Conservation (phyloP, 2,888 invertebrate species). For the Drepana falcataria region DNA sequence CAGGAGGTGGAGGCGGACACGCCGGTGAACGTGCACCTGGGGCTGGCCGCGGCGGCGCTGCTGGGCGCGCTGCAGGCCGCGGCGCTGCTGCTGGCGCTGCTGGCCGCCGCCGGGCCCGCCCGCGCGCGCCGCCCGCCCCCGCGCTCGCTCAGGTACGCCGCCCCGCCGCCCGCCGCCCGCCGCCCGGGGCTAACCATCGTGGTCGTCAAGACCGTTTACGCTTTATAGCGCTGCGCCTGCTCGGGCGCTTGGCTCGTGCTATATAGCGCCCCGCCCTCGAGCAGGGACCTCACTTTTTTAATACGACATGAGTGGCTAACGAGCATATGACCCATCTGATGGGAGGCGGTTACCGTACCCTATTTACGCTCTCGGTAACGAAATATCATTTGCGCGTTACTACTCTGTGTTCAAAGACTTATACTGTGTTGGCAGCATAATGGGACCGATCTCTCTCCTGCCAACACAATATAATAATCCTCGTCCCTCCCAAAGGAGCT, state of each 20-base stretch:
- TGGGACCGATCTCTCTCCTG: too few species aligned
- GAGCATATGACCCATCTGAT: too few species aligned
- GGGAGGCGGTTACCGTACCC: too few species aligned
- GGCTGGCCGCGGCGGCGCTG: slow-evolving; percentile 20
- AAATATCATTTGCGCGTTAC: too few species aligned
- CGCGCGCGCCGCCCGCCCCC: slow-evolving; percentile 5
- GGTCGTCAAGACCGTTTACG: neutral
- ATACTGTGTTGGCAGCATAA: too few species aligned
- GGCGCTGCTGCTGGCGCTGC: slow-evolving; percentile 30
- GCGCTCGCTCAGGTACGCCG: slow-evolving; percentile 10
- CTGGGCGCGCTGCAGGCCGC: slow-evolving; percentile 36
- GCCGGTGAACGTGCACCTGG: slow-evolving; percentile 43
- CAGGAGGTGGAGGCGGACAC: slow-evolving; percentile 47
- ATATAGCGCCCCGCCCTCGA: neutral
- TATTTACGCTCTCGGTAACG: too few species aligned
- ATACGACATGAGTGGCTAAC: too few species aligned
- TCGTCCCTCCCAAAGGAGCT: too few species aligned
- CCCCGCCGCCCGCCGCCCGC: neutral
- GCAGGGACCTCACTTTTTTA: too few species aligned
- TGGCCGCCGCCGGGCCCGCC: slow-evolving; percentile 13
- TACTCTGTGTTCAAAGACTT: too few species aligned
- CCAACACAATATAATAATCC: too few species aligned
- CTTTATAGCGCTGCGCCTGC: neutral
- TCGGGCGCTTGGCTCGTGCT: neutral
- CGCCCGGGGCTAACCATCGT: neutral